These are phyloP conservation scores for Drosophila kohkoa DNA, from an alignment of 1,140 invertebrate genomes.

Conservation along the genomic window DNA sequence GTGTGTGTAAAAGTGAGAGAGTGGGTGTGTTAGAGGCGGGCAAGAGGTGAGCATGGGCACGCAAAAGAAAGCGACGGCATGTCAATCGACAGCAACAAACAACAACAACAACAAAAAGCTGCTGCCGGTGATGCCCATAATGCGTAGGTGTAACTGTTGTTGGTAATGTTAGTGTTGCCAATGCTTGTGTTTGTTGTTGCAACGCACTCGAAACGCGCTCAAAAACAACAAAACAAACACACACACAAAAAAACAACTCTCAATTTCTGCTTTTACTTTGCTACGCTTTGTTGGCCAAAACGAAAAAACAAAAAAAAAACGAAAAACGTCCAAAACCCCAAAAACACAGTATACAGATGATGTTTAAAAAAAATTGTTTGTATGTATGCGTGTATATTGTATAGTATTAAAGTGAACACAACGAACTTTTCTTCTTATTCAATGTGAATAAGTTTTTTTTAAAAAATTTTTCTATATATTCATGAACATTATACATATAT, in stretches of 20 bases:
- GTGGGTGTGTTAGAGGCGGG: background rate
- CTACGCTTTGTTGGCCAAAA: slow-evolving; percentile 61
- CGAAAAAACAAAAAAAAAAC: background rate
- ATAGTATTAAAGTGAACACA: slow-evolving; percentile 13
- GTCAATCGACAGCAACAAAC: slow-evolving; percentile 39
- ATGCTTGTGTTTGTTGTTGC: slow-evolving; percentile 28
- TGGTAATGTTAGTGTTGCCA: background rate
- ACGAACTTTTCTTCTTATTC: slow-evolving; percentile 31
- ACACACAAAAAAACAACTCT: slow-evolving; percentile 59
- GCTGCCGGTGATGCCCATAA: slow-evolving; percentile 32
- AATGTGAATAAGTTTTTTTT: slow-evolving; percentile 23
- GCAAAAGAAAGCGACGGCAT: slow-evolving; percentile 73
- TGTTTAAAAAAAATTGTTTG: slow-evolving; percentile 9
- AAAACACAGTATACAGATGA: slow-evolving; percentile 16
- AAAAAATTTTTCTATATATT: slow-evolving; percentile 5
- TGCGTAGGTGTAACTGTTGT: slow-evolving; percentile 64
- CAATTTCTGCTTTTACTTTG: slow-evolving; percentile 79
- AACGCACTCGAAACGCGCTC: slow-evolving; percentile 37
- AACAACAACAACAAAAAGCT: slow-evolving; percentile 24
- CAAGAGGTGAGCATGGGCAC: slow-evolving; percentile 26
- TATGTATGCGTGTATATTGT: slow-evolving; percentile 9
- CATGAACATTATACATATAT: slow-evolving; percentile 11
- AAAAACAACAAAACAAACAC: slow-evolving; percentile 15
- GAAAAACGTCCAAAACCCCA: slow-evolving; percentile 2
- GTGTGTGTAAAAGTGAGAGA: background rate